Evolutionary conservation across 2,113 vertebrate genomes (phyloP).

Genomic region (Nettapus auritus): DNA sequence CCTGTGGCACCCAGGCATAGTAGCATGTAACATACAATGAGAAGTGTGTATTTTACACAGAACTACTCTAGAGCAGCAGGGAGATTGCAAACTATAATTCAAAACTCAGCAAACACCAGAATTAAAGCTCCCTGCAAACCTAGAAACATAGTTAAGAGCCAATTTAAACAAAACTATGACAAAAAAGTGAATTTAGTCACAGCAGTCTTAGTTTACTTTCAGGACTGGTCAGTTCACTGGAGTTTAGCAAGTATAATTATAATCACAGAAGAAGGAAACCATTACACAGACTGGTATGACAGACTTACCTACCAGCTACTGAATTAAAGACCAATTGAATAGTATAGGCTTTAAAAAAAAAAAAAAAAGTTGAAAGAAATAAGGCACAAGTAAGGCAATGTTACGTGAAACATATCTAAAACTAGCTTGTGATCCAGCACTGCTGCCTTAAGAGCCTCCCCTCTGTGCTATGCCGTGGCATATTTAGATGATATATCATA

Average conservation of each 20-base stretch:
- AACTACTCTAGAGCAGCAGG: neutral
- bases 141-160: neutral
- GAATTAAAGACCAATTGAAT: neutral
- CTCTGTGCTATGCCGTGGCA: neutral
- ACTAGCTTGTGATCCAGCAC: neutral
- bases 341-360: neutral
- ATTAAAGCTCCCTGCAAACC: neutral
- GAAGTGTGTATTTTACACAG: neutral
- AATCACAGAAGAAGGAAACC: neutral
- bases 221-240: neutral
- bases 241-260: neutral
- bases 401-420: neutral
- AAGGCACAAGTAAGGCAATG: neutral
- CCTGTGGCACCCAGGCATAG: neutral
- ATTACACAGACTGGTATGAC: neutral
- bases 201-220: neutral
- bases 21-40: neutral
- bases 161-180: neutral
- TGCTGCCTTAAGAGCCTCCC: neutral
- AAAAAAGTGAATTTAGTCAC: neutral
- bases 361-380: neutral
- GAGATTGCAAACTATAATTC: neutral
- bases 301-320: neutral
- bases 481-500: neutral
- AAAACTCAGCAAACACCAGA: neutral